Conservation (phyloP, 2,113 vertebrate species). For the Myocastor coypus region DNA sequence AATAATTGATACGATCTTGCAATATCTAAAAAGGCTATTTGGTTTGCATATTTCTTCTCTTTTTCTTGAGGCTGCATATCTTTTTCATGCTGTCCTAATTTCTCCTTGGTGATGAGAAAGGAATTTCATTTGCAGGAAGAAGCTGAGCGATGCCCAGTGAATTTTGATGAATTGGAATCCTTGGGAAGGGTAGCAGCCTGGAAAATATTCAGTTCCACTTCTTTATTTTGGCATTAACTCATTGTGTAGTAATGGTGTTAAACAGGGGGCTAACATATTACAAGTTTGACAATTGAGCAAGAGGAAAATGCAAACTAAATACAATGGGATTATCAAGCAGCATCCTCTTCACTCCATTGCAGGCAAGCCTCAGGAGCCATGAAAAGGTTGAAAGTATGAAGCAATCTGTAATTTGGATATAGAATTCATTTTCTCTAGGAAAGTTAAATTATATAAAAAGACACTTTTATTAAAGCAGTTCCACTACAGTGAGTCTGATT, state of each 20-base stretch:
- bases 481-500: conserved; percentile 75
- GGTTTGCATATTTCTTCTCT: conserved; percentile 23
- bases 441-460: conserved; percentile 72
- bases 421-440: conserved; percentile 77
- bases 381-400: conserved; percentile 60
- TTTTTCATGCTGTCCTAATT: conserved; percentile 4
- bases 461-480: conserved; percentile 82
- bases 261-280: conserved; percentile 23
- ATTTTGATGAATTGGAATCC: conserved; percentile 34
- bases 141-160: background rate
- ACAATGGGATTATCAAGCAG: background rate
- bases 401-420: conserved; percentile 70
- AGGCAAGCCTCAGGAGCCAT: background rate
- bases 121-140: conserved; percentile 54
- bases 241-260: conserved; percentile 34
- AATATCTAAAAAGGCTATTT: conserved; percentile 43
- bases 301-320: conserved; percentile 55
- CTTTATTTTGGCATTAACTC: conserved; percentile 20
- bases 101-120: conserved; percentile 50
- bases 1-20: background rate
- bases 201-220: conserved; percentile 41
- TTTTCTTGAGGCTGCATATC: background rate
- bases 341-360: background rate
- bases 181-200: background rate
- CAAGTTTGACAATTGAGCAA: background rate